These are phyloP conservation scores for Melanotaenia parkinsoni DNA, from an alignment of 2,797 vertebrate species.

Conservation along the genomic window DNA sequence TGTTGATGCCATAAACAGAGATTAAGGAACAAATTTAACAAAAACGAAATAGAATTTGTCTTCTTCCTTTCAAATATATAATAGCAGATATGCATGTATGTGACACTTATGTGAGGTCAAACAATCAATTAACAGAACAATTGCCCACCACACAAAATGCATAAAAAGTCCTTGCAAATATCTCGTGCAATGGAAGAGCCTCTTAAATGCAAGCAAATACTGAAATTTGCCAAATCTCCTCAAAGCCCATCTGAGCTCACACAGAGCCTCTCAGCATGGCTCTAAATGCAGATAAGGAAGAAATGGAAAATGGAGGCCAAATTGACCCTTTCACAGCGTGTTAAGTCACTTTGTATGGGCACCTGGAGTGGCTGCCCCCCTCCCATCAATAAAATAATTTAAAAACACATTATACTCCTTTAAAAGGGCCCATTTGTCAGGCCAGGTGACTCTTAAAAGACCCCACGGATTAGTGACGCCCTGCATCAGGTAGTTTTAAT, in stretches of 20 bases:
- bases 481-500: slow-evolving; percentile 91
- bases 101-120: slow-evolving; percentile 2
- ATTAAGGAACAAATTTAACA: not conserved
- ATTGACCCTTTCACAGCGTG: slow-evolving; percentile 98
- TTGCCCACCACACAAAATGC: slow-evolving; percentile 40
- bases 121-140: slow-evolving; percentile 18
- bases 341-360: slow-evolving; percentile 91
- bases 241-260: slow-evolving; percentile 69
- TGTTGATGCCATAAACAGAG: not conserved
- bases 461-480: slow-evolving; percentile 89
- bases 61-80: not conserved
- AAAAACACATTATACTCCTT: slow-evolving; percentile 99
- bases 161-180: slow-evolving; percentile 77
- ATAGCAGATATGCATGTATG: not conserved
- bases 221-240: slow-evolving; percentile 87
- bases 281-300: slow-evolving; percentile 91
- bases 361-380: slow-evolving; percentile 94
- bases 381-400: slow-evolving; percentile 97
- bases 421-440: slow-evolving; percentile 96
- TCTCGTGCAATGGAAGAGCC: slow-evolving; percentile 82
- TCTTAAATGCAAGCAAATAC: slow-evolving; percentile 84
- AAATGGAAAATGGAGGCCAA: slow-evolving; percentile 98
- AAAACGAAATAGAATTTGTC: not conserved
- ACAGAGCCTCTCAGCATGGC: slow-evolving; percentile 87
- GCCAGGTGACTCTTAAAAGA: slow-evolving; percentile 99